phyloP scores from a whole-genome alignment of 2,888 invertebrate genomes.

The Aphelenchoides bicaudatus region DNA sequence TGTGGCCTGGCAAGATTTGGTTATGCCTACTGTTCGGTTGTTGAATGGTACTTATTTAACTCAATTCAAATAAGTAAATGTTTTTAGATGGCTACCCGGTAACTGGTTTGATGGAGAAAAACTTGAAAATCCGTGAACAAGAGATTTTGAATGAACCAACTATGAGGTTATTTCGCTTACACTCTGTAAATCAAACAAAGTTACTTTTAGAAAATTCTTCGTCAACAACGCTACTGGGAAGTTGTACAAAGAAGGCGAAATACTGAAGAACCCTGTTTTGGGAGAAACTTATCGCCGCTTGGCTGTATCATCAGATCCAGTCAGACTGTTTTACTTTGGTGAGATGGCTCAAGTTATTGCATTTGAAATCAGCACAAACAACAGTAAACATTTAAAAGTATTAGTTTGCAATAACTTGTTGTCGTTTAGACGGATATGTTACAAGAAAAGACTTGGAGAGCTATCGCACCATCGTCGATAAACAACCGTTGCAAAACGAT shows the following conservation, averaged over 20 bases:
- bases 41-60: constrained; percentile 40
- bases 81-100: constrained; percentile 29
- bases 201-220: constrained; percentile 39
- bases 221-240: constrained; percentile 52
- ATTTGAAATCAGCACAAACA: constrained; percentile 50
- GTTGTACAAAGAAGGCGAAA: constrained; percentile 58
- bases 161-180: constrained; percentile 43
- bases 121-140: constrained; percentile 10
- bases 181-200: background rate
- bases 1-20: constrained; percentile 44
- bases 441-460: constrained; percentile 47
- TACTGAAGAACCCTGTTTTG: constrained; percentile 48
- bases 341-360: constrained; percentile 55
- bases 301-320: constrained; percentile 45
- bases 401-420: background rate
- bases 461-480: constrained; percentile 50
- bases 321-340: constrained; percentile 56
- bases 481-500: constrained; percentile 35
- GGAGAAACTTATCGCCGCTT: constrained; percentile 40
- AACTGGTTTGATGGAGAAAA: constrained; percentile 26
- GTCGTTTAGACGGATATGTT: constrained; percentile 39
- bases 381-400: constrained; percentile 3
- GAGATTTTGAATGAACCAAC: constrained; percentile 46
- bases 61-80: background rate
- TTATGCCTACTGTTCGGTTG: constrained; percentile 50